These are phyloP conservation scores for Denticeps clupeoides DNA, from an alignment of 2,797 vertebrate species.

Conservation along the genomic window DNA sequence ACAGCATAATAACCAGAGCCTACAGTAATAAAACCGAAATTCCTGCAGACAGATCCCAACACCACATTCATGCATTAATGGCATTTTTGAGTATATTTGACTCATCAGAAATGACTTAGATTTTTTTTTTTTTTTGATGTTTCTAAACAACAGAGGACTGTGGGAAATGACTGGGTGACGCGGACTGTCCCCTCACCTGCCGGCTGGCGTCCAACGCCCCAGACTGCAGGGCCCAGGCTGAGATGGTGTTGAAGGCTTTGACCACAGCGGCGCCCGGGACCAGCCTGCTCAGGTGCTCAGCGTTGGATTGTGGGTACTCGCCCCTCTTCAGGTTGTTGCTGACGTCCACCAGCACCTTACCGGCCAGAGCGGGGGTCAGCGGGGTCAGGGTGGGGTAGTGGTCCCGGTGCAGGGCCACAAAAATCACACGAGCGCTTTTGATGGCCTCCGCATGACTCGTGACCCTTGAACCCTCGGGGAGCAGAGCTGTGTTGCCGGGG, in stretches of 20 bases:
- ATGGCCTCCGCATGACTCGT: conserved; percentile 64
- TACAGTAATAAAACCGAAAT: no score
- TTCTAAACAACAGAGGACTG: no score
- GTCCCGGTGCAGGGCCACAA: conserved; percentile 73
- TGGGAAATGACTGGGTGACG: conserved; percentile 26
- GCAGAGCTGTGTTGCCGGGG: conserved; percentile 49
- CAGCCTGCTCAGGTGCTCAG: conserved; percentile 59
- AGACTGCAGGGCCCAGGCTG: conserved; percentile 86
- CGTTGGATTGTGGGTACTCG: conserved; percentile 78
- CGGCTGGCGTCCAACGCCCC: conserved; percentile 73
- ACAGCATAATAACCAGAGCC: no score
- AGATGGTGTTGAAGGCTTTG: conserved; percentile 92
- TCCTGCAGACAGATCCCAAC: no score
- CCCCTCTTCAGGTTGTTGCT: conserved; percentile 85
- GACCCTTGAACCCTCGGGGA: conserved; percentile 69
- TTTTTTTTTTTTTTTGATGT: no score
- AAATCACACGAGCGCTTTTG: conserved; percentile 55
- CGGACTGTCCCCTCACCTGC: conserved; percentile 74
- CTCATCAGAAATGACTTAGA: no score
- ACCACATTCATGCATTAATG: no score
- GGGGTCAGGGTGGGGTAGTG: conserved; percentile 67
- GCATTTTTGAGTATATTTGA: no score
- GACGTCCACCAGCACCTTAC: conserved; percentile 83
- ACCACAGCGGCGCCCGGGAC: conserved; percentile 70
- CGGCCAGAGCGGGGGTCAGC: conserved; percentile 54